Evolutionary conservation across 2,797 vertebrate genomes (phyloP), one percentile per base, ranked within the genome.

Genomic region (Dendrocincla fuliginosa): DNA sequence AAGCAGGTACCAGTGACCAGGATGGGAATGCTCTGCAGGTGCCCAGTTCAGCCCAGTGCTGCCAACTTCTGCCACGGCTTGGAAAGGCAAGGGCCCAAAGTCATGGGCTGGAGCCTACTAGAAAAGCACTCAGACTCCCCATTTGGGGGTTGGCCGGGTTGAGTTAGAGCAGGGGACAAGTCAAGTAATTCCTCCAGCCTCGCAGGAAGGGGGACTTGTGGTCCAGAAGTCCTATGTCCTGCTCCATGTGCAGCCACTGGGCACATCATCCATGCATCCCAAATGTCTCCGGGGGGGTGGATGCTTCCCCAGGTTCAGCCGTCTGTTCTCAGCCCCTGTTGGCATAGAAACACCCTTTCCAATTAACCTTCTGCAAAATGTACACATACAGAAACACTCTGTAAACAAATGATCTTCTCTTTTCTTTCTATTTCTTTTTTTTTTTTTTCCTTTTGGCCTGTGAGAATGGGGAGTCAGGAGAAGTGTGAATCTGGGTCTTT

Each of bases 271-370:
- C 7, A 0, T 17, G 50, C 42, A 69, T 52, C 86, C 41, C 33
- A 13, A 87, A 30, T 0, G 0, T 20, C 39, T 87, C 37, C 78
- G 25, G 2, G 33, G 78, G 52, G 63, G 65, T 4, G 42, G 89
- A 68, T 64, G n/a, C 50, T 55, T 68, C 75, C 87, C 61, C 50
- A 71, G 74, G 75, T 92, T 92, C 79, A 65, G 57, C 78, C 2
- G 8, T 64, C 94, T 95, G 78, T 94, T 95, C 92, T 47, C 78
- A 87, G 68, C 68, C 69, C 35, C 64, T 77, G 92, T 94, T 95
- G 95, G 90, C 89, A 94, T 89, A 95, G 95, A 94, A 96, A 96
- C 90, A 87, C 70, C 75, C 88, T 90, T 95, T 82, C 52, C 87
- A 93, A 87, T 93, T 93, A 96, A 93, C 75, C 86, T 94, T 17